Percentiles rank a stretch among this genome's conserved stretches.
Conservation (phyloP, 1,140 invertebrate species). For the Drosophila varians region DNA sequence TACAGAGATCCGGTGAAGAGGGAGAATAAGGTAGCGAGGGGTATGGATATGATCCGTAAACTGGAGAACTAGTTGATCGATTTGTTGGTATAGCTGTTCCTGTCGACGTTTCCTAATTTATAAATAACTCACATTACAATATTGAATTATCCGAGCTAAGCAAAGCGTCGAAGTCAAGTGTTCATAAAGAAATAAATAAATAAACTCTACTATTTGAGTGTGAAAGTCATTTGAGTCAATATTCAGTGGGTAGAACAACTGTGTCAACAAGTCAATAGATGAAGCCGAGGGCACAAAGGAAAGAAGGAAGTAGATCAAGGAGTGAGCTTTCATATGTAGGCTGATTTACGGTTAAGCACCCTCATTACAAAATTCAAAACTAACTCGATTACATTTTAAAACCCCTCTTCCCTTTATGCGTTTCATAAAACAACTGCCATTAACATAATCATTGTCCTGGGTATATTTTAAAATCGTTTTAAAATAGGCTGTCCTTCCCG, state of each 20-base stretch:
- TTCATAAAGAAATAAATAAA: conserved; percentile 27
- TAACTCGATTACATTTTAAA: neutral
- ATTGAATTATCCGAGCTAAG: conserved; percentile 36
- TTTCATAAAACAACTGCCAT: too few relatives aligned
- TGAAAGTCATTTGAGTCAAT: conserved; percentile 61
- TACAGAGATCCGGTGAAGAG: neutral
- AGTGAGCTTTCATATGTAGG: conserved; percentile 9
- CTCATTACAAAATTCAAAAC: neutral
- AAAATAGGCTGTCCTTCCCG: conserved; percentile 14
- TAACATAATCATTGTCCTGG: too few relatives aligned
- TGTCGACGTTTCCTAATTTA: conserved; percentile 49
- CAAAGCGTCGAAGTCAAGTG: conserved; percentile 29
- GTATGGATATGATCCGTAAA: conserved; percentile 29
- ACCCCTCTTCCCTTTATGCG: too few relatives aligned
- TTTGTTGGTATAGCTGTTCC: conserved; percentile 54
- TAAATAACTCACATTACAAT: conserved; percentile 48
- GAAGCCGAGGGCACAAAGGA: neutral
- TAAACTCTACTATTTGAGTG: conserved; percentile 53
- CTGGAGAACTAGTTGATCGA: conserved; percentile 46
- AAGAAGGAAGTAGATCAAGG: conserved; percentile 26
- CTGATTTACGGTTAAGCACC: conserved; percentile 30
- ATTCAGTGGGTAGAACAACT: conserved; percentile 56
- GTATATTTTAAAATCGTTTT: conserved; percentile 12
- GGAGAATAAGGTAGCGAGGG: conserved; percentile 16
- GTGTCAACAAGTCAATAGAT: conserved; percentile 41